Base-by-base conservation (phyloP, 2,113 vertebrate genomes). In the Mustela lutreola region DNA sequence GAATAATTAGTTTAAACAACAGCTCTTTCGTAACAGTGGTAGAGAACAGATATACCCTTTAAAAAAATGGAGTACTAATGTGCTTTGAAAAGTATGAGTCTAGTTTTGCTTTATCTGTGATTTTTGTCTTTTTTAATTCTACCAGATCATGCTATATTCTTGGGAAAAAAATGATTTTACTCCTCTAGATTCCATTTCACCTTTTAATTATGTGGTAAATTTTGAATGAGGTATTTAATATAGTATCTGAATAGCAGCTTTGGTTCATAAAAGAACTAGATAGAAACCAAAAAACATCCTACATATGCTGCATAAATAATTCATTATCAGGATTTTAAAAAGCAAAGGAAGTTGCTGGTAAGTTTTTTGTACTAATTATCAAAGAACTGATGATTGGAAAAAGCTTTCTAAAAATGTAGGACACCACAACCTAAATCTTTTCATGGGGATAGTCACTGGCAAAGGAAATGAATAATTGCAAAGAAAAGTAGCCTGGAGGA, bases 301-400 rank as follows among this genome's bases (percentile, higher is more conserved):
- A 63, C 14, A 48, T 58, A 12, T 7, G 5, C 11, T 86, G 9
- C 26, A 89, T 78, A 95, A 94, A 70, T 83, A 94, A 86, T 89
- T 89, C 36, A 84, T 82, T 94, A 86, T 94, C 22, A 81, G 12
- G 24, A 79, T 48, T 93, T 21, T 75, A 70, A 95, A 91, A 78
- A 75, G 19, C 39, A 86, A 22, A 91, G 11, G 83, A 96, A 89
- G 39, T 89, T 85, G 14, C 83, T 93, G 14, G 79, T 97, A 96
- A 96, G 81, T 92, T 26, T 96, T 98, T 97, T 85, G 76, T 95
- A 96, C 62, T 98, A 98, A 98, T 98, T 98, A 97, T 98, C 84
- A 97, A 98, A 97, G 93, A 96, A 36, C 4, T 95, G 39, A 96
- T 42, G 90, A 33, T 73, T 96, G 31, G 7, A 78, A 95, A 97